Conservation (phyloP, 2,113 vertebrate genomes). For the Mugil cephalus region DNA sequence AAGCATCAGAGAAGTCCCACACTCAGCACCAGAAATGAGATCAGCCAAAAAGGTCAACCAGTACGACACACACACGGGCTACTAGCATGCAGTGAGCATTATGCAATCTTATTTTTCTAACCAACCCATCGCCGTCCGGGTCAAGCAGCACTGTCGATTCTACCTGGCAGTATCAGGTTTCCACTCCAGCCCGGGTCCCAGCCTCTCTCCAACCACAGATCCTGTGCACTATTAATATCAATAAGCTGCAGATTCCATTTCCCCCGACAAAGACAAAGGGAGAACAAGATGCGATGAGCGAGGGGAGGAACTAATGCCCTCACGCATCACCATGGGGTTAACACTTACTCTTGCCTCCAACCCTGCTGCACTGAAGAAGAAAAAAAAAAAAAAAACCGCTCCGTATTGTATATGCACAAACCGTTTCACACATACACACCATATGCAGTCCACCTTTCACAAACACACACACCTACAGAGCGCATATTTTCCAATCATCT, state of each 20-base stretch:
- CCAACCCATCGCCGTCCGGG: conserved; percentile 80
- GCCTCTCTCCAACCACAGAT: conserved; percentile 83
- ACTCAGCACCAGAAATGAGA: conserved; percentile 24
- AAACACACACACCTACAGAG: not conserved
- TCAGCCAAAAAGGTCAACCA: conserved; percentile 12
- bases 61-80: conserved; percentile 13
- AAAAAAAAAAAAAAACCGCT: no score
- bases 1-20: conserved; percentile 28
- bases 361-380: conserved; percentile 8
- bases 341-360: conserved; percentile 47
- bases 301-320: conserved; percentile 57
- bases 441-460: not conserved
- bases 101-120: conserved; percentile 81
- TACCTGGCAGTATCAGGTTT: conserved; percentile 84
- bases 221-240: conserved; percentile 92
- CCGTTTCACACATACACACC: not conserved
- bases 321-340: conserved; percentile 44
- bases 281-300: conserved; percentile 57
- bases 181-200: conserved; percentile 80
- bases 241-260: conserved; percentile 89
- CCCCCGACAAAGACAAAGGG: conserved; percentile 84
- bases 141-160: conserved; percentile 84
- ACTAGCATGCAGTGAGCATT: conserved; percentile 77
- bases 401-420: not conserved
- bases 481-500: no score